phyloP scores from a whole-genome alignment of 2,113 vertebrate species.

The Prolemur simus region DNA sequence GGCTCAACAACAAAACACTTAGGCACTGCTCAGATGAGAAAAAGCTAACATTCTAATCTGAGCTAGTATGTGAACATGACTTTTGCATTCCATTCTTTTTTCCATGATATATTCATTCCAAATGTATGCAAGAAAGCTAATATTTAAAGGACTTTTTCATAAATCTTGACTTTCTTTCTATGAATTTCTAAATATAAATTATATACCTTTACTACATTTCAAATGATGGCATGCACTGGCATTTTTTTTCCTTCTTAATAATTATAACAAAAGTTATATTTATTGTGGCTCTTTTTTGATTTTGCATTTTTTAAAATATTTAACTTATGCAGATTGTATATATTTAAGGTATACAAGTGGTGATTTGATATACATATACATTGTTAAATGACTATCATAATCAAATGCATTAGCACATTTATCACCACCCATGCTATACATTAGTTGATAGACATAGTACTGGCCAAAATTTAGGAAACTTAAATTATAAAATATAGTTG shows the following conservation, averaged over 20 bases:
- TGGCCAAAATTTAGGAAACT: background rate
- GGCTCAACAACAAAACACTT: background rate
- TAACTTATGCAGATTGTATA: background rate
- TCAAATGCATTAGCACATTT: background rate
- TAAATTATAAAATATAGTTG: background rate
- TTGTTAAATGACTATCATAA: background rate
- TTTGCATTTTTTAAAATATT: background rate
- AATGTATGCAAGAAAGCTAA: background rate
- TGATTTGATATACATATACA: background rate
- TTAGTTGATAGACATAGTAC: background rate
- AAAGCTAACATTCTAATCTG: background rate
- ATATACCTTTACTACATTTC: background rate
- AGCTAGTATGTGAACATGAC: background rate
- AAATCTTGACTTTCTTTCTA: background rate
- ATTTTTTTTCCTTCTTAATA: background rate
- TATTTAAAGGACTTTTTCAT: background rate
- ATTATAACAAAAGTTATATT: background rate
- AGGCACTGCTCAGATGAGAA: background rate
- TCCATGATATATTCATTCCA: background rate
- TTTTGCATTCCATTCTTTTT: background rate
- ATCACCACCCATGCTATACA: background rate
- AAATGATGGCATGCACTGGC: background rate
- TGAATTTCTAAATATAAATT: background rate
- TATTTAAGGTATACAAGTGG: background rate
- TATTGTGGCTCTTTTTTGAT: background rate